phyloP scores from a whole-genome alignment of 23 tunicate genomes.

The Styela clava region DNA sequence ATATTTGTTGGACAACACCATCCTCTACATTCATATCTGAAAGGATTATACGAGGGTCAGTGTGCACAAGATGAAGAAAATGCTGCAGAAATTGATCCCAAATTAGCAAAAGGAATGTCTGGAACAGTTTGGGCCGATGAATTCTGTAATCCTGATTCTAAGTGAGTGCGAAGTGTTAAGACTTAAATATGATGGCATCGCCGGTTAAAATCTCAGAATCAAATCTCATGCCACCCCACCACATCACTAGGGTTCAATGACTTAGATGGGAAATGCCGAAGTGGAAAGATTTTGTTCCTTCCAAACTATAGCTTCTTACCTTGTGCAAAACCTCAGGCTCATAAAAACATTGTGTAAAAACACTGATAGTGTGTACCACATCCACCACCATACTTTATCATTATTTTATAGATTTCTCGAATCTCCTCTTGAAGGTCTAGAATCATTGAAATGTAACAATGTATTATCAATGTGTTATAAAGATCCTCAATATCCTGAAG shows the following conservation, averaged over 20 bases:
- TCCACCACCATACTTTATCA: too few relatives aligned
- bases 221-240: too few relatives aligned
- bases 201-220: too few relatives aligned
- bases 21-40: slow-evolving; percentile 67
- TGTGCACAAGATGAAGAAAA: slow-evolving; percentile 32
- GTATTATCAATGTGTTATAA: slow-evolving; percentile 70
- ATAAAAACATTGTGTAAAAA: too few relatives aligned
- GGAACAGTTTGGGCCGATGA: slow-evolving; percentile 82
- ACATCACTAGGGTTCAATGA: neutral
- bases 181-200: too few relatives aligned
- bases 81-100: slow-evolving; percentile 75
- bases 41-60: slow-evolving; percentile 59
- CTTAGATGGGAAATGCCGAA: neutral
- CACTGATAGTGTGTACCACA: too few relatives aligned
- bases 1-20: slow-evolving; percentile 70
- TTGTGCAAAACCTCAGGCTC: too few relatives aligned
- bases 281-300: too few relatives aligned
- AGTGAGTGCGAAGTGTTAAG: slow-evolving; percentile 26
- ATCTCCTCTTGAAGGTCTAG: slow-evolving; percentile 44
- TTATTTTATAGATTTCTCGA: neutral
- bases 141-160: slow-evolving; percentile 49
- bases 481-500: slow-evolving; percentile 88
- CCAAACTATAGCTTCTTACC: too few relatives aligned
- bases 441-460: slow-evolving; percentile 36
- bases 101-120: slow-evolving; percentile 71